Evolutionary conservation across 2,888 invertebrate species (phyloP).

Genomic region (Watsonalla cultraria): DNA sequence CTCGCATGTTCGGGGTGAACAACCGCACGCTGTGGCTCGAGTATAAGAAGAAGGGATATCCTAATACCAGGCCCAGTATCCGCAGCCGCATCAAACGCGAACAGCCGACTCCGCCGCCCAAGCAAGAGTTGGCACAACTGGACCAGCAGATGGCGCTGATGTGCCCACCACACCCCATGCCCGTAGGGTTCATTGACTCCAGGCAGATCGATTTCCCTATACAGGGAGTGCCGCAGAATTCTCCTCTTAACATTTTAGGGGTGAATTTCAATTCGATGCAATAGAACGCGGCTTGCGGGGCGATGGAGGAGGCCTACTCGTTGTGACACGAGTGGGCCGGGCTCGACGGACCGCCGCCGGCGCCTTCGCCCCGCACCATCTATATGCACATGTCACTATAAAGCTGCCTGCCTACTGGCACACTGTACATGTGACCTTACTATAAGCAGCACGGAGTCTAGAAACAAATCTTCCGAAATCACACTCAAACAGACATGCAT

Average conservation of each 20-base stretch:
- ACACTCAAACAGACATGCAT: too few species aligned
- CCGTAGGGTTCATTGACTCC: conserved; percentile 84
- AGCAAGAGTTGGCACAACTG: conserved; percentile 49
- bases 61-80: conserved; percentile 87
- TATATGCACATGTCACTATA: conserved; percentile 48
- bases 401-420: not conserved
- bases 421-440: too few species aligned
- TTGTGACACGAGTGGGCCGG: conserved; percentile 62
- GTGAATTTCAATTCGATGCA: conserved; percentile 89
- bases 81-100: conserved; percentile 86
- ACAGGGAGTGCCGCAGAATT: conserved; percentile 79
- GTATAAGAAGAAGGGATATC: conserved; percentile 90
- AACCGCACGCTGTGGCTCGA: conserved; percentile 92
- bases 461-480: too few species aligned
- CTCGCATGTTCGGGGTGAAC: conserved; percentile 90
- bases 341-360: not conserved
- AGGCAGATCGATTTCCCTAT: conserved; percentile 84
- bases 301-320: conserved; percentile 45
- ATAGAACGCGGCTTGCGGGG: conserved; percentile 73
- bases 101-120: conserved; percentile 80
- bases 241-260: conserved; percentile 85
- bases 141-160: conserved; percentile 76
- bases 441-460: too few species aligned
- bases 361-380: conserved; percentile 32
- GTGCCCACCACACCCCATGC: conserved; percentile 82